Evolutionary conservation across 2,888 invertebrate species (phyloP).

Genomic region (Lithophane ornitopus): DNA sequence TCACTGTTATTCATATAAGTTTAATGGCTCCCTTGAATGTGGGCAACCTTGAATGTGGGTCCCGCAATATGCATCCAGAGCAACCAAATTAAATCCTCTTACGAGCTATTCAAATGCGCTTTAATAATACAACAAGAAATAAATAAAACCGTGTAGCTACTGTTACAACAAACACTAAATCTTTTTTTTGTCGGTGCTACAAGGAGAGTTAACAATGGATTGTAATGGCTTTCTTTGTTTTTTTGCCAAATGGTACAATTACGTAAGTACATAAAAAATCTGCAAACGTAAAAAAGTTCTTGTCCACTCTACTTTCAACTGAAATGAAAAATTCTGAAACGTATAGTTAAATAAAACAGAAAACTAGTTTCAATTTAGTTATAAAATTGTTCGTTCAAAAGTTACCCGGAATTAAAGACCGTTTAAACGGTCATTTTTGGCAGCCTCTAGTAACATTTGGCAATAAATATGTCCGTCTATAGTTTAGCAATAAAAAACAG

Average conservation of each 20-base stretch:
- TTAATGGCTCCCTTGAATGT: too few species aligned
- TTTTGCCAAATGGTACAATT: not conserved
- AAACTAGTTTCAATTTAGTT: slow-evolving; percentile 22
- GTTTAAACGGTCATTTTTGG: slow-evolving; percentile 12
- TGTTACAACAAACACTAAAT: too few species aligned
- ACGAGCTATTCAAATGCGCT: not conserved
- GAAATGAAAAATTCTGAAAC: slow-evolving; percentile 11
- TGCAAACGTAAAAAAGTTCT: not conserved
- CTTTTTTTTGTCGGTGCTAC: not conserved
- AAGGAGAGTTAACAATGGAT: not conserved
- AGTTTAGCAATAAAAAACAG: slow-evolving; percentile 15
- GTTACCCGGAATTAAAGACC: slow-evolving; percentile 31
- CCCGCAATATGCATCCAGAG: too few species aligned
- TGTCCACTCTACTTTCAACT: not conserved
- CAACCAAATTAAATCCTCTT: not conserved
- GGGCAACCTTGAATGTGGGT: too few species aligned
- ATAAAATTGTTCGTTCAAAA: slow-evolving; percentile 22
- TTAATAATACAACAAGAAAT: not conserved
- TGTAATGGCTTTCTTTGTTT: not conserved
- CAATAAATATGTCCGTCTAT: not conserved
- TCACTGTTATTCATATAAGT: too few species aligned
- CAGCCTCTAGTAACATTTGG: slow-evolving; percentile 28
- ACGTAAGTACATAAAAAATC: not conserved
- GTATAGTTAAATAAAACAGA: not conserved
- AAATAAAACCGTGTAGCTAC: not conserved